Evolutionary conservation across 2,888 invertebrate genomes (phyloP).

Genomic region (Apocheima hispidaria): DNA sequence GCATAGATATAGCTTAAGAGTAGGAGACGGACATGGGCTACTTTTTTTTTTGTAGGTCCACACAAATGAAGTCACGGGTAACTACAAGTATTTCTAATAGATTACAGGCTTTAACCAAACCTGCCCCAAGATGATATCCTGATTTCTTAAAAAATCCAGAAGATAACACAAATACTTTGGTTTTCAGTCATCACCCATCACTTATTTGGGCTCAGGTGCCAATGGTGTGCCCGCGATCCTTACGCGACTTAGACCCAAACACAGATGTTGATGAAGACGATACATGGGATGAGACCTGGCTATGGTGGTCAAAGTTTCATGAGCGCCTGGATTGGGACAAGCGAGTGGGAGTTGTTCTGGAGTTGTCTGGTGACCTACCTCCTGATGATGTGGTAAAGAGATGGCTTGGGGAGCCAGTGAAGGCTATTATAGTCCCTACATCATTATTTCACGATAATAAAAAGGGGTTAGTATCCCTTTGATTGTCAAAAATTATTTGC

Average conservation of each 20-base stretch:
- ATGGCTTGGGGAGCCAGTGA: constrained; percentile 98
- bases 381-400: constrained; percentile 89
- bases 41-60: no score
- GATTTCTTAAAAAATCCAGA: neutral
- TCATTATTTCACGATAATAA: constrained; percentile 95
- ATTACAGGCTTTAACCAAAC: neutral
- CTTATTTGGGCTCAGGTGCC: constrained; percentile 90
- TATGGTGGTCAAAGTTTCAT: constrained; percentile 93
- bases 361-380: constrained; percentile 93
- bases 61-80: no score
- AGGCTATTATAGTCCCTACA: constrained; percentile 93
- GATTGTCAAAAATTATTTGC: no score
- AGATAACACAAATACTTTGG: neutral
- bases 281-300: constrained; percentile 89
- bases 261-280: constrained; percentile 71
- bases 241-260: constrained; percentile 54
- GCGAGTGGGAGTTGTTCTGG: constrained; percentile 90
- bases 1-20: no score
- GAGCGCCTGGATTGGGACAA: constrained; percentile 84
- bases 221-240: constrained; percentile 78
- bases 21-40: no score
- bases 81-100: no score
- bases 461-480: constrained; percentile 90
- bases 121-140: neutral
- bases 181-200: constrained; percentile 73